Conservation (phyloP, 2,888 invertebrate species). For the Ferdinandea cuprea region DNA sequence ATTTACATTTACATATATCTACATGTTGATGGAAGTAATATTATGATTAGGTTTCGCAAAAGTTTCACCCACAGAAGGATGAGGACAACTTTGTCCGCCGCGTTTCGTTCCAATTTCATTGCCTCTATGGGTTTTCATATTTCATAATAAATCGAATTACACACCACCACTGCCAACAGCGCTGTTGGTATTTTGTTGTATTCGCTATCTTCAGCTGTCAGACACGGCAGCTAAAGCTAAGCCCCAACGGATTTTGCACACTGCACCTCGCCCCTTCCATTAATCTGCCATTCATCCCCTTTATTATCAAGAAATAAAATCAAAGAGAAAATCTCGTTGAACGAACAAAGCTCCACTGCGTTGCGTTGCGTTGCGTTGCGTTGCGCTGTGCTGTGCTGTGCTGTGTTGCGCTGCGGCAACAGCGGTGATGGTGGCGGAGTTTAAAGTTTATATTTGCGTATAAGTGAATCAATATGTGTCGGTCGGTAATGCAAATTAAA, state of each 20-base stretch:
- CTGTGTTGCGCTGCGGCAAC: background rate
- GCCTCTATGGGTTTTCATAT: constrained; percentile 52
- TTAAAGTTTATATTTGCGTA: constrained; percentile 55
- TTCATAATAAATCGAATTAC: constrained; percentile 62
- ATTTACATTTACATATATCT: constrained; percentile 55
- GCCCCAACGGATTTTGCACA: background rate
- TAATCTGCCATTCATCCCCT: background rate
- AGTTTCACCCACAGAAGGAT: constrained; percentile 8
- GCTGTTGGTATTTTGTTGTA: constrained; percentile 1
- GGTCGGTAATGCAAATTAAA: constrained; percentile 65
- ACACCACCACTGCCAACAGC: background rate
- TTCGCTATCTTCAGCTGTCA: constrained; percentile 44
- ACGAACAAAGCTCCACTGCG: constrained; percentile 11
- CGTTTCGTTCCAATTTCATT: constrained; percentile 32
- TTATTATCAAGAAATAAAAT: constrained; percentile 17
- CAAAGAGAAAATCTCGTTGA: constrained; percentile 15
- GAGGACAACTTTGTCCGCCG: constrained; percentile 8
- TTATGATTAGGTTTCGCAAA: constrained; percentile 39
- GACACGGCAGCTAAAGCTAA: constrained; percentile 14
- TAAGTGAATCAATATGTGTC: constrained; percentile 64
- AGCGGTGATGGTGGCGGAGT: constrained; percentile 11
- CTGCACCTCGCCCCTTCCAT: background rate
- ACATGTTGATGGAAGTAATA: constrained; percentile 43
- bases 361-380: background rate
- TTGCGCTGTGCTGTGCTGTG: too few species aligned